These are phyloP conservation scores for Arenaria interpres DNA, from an alignment of 2,113 vertebrate genomes.

Conservation along the genomic window DNA sequence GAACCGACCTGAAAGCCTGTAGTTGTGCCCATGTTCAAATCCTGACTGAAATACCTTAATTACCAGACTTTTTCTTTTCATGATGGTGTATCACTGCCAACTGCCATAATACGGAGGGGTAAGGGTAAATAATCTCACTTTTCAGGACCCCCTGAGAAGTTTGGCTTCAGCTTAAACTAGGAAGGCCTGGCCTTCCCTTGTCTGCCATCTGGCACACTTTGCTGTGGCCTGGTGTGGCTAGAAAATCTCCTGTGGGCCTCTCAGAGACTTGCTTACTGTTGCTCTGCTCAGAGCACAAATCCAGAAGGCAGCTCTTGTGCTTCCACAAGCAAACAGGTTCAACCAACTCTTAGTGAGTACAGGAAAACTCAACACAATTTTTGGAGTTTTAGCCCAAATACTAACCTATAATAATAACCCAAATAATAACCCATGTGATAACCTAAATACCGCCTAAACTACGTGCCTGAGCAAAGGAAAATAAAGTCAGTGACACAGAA, in stretches of 20 bases:
- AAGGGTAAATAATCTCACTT: not conserved
- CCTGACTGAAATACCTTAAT: not conserved
- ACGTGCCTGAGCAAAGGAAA: not conserved
- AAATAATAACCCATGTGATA: no score
- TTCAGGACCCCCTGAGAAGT: not conserved
- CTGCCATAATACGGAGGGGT: not conserved
- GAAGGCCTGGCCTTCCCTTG: not conserved
- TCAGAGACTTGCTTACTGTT: not conserved
- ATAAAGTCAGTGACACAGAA: not conserved
- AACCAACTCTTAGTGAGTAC: fast-evolving
- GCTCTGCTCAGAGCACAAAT: not conserved
- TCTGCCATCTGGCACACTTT: not conserved
- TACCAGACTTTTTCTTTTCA: not conserved
- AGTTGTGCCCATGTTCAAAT: not conserved
- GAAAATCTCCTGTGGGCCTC: not conserved
- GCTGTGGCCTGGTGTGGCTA: not conserved
- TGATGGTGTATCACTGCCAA: not conserved
- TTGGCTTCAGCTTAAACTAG: not conserved
- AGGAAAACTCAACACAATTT: not conserved
- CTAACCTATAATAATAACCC: no score
- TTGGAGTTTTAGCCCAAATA: not conserved
- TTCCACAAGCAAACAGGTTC: not conserved
- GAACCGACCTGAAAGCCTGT: not conserved
- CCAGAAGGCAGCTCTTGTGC: not conserved
- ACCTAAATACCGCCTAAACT: not conserved